phyloP scores from a whole-genome alignment of 1,140 invertebrate genomes.

The Holotrichia oblita region DNA sequence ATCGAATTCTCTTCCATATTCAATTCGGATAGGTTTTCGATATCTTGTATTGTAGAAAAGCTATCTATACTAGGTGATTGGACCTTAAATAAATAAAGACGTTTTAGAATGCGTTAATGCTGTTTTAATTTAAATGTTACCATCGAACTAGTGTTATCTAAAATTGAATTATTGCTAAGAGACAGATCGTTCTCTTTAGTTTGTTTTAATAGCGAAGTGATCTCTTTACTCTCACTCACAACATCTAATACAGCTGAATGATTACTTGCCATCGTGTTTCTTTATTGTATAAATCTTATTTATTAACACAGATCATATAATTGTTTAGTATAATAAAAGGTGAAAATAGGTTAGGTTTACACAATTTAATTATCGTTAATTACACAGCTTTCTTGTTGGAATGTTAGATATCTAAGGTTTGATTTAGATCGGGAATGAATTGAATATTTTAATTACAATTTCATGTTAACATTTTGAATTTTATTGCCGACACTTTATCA shows the following conservation, averaged over 20 bases:
- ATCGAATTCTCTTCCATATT: conserved; percentile 67
- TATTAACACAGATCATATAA: too few relatives aligned
- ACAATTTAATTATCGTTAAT: too few relatives aligned
- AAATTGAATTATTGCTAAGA: conserved; percentile 51
- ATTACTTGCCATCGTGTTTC: conserved; percentile 48
- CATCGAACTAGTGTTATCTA: conserved; percentile 55
- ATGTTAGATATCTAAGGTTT: too few relatives aligned
- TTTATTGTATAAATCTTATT: too few relatives aligned
- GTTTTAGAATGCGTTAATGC: too few relatives aligned
- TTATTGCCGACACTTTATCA: too few relatives aligned
- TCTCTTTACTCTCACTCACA: conserved; percentile 56
- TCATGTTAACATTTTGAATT: too few relatives aligned
- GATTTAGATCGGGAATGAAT: too few relatives aligned
- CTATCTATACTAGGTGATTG: conserved; percentile 71
- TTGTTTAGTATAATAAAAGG: too few relatives aligned
- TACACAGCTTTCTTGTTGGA: too few relatives aligned
- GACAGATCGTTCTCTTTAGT: conserved; percentile 53
- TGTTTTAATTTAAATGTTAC: conserved; percentile 50
- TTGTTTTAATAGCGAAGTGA: conserved; percentile 53
- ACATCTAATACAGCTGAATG: conserved; percentile 58
- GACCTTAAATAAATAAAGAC: conserved; percentile 60
- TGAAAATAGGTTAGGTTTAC: too few relatives aligned
- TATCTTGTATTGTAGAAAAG: conserved; percentile 70
- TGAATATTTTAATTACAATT: too few relatives aligned
- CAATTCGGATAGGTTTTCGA: conserved; percentile 66